Evolutionary conservation across 2,888 invertebrate species (phyloP), one percentile per base, ranked within the genome.

Genomic region (Furcula furcula): DNA sequence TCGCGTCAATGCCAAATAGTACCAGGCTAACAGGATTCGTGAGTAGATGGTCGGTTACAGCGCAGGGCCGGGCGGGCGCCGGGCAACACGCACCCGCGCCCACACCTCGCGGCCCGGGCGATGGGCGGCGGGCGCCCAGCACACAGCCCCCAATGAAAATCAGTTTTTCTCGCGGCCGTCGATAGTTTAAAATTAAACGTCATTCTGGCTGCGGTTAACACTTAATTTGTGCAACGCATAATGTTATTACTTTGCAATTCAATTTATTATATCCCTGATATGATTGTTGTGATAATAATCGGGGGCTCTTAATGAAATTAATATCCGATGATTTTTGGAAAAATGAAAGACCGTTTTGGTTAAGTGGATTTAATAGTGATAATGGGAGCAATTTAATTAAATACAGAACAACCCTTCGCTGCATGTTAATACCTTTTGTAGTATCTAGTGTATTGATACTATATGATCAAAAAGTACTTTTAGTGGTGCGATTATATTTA

Each of bases 1-100:
- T 69, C 72, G 74, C 86, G 78, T 87, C 88, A 88, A 88, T 88
- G 88, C 88, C 88, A 88, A 88, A 77, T 84, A 75, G 72, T 81
- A 88, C 87, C 67, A 88, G 86, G 88, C 59, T 43, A 32, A 15
- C 70, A 82, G 65, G 61, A 70, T 42, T 34, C 6, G 34, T 29
- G 34, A 70, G 76, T 62, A 76, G 69, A 61, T 62, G n/a, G n/a
- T 51, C 36, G 33, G 51, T 79, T 76, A 73, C 73, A 76, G 50
- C 51, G 48, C 46, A 49, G 54, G 46, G 43, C 39, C 42, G 50
- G n/a, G 47, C 42, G 54, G 60, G 41, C 41, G 47, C 49, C 40
- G 52, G 49, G 38, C 61, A n/a, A n/a, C 50, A 45, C 62, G 52
- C 57, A 58, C 67, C 55, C 71, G 60, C 64, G 55, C 70, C 63